Evolutionary conservation across 2,797 vertebrate genomes (phyloP).

Genomic region (Pyrocephalus nanus): DNA sequence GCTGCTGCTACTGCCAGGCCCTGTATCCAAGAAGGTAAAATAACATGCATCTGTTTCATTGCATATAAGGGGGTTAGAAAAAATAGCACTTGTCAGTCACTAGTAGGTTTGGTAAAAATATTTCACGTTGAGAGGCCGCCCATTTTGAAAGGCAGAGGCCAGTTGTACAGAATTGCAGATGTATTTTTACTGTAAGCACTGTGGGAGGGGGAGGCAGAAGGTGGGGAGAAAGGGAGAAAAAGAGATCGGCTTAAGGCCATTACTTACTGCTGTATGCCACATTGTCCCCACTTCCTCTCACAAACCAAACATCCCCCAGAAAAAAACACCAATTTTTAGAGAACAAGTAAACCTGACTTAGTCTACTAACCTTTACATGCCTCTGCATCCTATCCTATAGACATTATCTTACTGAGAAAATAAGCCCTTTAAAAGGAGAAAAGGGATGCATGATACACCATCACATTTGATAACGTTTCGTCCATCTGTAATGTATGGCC

Average conservation of each 20-base stretch:
- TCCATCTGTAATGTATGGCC: accelerated
- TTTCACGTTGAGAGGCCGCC: not conserved
- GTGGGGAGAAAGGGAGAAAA: not conserved
- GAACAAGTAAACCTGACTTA: not conserved
- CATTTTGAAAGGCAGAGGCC: not conserved
- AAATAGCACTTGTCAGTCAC: not conserved
- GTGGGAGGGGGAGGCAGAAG: not conserved
- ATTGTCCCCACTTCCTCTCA: not conserved
- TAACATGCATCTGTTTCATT: accelerated
- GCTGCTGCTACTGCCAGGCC: not conserved
- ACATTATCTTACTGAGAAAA: not conserved
- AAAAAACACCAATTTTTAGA: not conserved
- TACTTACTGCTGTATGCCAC: not conserved
- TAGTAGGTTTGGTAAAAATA: not conserved
- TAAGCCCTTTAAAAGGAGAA: not conserved
- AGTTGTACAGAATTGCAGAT: not conserved
- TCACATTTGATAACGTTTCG: not conserved
- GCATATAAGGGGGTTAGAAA: accelerated
- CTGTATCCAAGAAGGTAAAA: not conserved
- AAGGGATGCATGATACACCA: not conserved
- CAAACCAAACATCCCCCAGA: not conserved
- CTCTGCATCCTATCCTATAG: not conserved
- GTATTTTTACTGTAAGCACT: not conserved
- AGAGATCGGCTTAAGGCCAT: not conserved
- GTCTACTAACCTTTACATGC: not conserved